A percentile compares a stretch with the other conserved stretches of the same genome.
Evolutionary conservation across 2,113 vertebrate species (phyloP).

Genomic region (Eudyptes chrysolophus): DNA sequence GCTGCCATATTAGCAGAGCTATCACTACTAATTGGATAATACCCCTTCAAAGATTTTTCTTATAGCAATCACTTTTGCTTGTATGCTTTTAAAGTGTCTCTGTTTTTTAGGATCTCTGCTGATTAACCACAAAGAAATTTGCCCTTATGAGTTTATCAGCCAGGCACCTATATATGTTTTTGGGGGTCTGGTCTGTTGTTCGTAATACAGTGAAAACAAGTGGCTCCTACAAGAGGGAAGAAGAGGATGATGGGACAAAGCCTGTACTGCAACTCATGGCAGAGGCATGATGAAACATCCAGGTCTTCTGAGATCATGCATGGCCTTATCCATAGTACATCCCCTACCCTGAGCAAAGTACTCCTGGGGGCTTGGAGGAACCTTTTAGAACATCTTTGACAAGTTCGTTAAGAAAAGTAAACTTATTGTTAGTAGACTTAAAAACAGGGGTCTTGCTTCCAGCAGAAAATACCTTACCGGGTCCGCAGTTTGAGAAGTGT

Average conservation of each 20-base stretch:
- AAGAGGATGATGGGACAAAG: background rate
- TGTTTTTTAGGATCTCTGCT: background rate
- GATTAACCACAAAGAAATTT: background rate
- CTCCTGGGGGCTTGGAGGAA: background rate
- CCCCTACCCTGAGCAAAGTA: background rate
- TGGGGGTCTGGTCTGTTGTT: background rate
- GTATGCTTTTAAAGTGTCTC: background rate
- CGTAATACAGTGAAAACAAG: background rate
- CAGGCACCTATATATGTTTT: background rate
- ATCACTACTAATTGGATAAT: conserved; percentile 59
- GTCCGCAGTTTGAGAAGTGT: background rate
- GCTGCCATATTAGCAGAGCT: conserved; percentile 55
- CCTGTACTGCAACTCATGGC: background rate
- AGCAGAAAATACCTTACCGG: background rate
- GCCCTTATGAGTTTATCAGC: background rate
- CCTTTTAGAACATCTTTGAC: background rate
- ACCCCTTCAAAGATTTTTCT: conserved; percentile 47
- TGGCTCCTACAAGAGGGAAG: background rate
- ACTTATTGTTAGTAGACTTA: background rate
- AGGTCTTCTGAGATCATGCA: background rate
- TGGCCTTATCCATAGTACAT: background rate
- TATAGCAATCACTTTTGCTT: conserved; percentile 9
- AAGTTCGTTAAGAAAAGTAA: background rate
- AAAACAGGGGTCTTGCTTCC: background rate
- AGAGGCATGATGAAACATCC: background rate